Base-by-base conservation (phyloP, 2,797 vertebrate genomes). In the Adrianichthys oophorus region DNA sequence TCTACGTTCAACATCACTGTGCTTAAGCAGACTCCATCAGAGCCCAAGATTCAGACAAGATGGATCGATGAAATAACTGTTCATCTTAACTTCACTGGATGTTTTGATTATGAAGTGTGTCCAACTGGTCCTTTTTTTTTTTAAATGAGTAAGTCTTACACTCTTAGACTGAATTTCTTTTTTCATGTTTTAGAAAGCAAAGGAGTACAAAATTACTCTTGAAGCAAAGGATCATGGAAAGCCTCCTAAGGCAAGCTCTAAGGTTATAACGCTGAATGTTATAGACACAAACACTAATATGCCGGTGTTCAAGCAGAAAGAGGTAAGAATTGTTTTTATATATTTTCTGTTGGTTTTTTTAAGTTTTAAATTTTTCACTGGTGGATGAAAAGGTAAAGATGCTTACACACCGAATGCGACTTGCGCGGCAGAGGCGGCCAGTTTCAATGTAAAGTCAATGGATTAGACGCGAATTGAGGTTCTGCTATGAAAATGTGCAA, bases 81-180 rank as follows among this genome's bases (percentile, higher is more conserved):
- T 14, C 73, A 73, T 8, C 86, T 95, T 5, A 7, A 0, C 4
- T 70, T 91, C 4, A 66, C 50, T 0, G 92, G 92, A 64, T 96
- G 95, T 65, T 91, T 95, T 51, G 59, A 93, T 79, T 93, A 93
- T 17, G 86, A 94, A 70, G 94, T 95, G 63, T 87, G 91, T 13
- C 19, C 57, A 3, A 7, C 1, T 46, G 2, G 26, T 12, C 10
- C 32, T 13, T 1, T 23, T 48, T n/a, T 26, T 29, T 4, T n/a
- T 47, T 14, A 32, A 5, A 32, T 4, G 51, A 15, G n/a, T n/a
- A n/a, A n/a, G 15, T 37, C 10, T 24, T 6, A 37, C 10, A 12
- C 2, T 37, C 32, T 12, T 32, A 26, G 7, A 26, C 29, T 32
- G 8, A 32, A 32, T 32, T 32, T 8, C 10, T 32, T 2, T 44